Evolutionary conservation across 1,140 invertebrate species (phyloP).

Genomic region (Cydia fagiglandana): DNA sequence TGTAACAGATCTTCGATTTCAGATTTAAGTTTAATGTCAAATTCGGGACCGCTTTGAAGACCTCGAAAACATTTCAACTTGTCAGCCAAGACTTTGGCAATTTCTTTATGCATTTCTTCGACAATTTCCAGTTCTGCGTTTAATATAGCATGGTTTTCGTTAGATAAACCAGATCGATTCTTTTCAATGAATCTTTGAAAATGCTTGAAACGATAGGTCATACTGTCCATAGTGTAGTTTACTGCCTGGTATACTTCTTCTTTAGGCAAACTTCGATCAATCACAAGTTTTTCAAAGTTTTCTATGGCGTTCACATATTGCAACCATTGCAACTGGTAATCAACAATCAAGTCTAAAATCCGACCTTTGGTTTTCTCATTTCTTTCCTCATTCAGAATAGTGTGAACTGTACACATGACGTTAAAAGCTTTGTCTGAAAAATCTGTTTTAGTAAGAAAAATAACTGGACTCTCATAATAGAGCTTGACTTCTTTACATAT

Average conservation of each 20-base stretch:
- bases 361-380: slow-evolving; percentile 42
- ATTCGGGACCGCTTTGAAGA: slow-evolving; percentile 51
- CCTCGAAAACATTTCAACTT: slow-evolving; percentile 61
- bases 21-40: slow-evolving; percentile 52
- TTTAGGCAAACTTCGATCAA: slow-evolving; percentile 42
- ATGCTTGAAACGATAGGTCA: slow-evolving; percentile 55
- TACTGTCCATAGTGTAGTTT: slow-evolving; percentile 64
- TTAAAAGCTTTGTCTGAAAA: slow-evolving; percentile 66
- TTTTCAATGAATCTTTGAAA: slow-evolving; percentile 63
- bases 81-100: slow-evolving; percentile 49
- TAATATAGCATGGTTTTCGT: slow-evolving; percentile 53
- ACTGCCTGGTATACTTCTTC: slow-evolving; percentile 59
- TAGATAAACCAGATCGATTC: slow-evolving; percentile 47
- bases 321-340: slow-evolving; percentile 69
- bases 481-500: slow-evolving; percentile 65
- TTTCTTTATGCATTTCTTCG: slow-evolving; percentile 69
- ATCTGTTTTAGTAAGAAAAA: slow-evolving; percentile 66
- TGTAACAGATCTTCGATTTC: slow-evolving; percentile 54
- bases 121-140: slow-evolving; percentile 65
- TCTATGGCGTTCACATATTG: slow-evolving; percentile 64
- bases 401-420: slow-evolving; percentile 55
- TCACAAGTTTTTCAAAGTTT: slow-evolving; percentile 50
- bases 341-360: slow-evolving; percentile 61
- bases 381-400: slow-evolving; percentile 46
- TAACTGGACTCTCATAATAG: slow-evolving; percentile 66